Percentiles rank a stretch among this genome's conserved stretches.
Evolutionary conservation across 2,797 vertebrate species (phyloP).

Genomic region (Coregonus suidteri): DNA sequence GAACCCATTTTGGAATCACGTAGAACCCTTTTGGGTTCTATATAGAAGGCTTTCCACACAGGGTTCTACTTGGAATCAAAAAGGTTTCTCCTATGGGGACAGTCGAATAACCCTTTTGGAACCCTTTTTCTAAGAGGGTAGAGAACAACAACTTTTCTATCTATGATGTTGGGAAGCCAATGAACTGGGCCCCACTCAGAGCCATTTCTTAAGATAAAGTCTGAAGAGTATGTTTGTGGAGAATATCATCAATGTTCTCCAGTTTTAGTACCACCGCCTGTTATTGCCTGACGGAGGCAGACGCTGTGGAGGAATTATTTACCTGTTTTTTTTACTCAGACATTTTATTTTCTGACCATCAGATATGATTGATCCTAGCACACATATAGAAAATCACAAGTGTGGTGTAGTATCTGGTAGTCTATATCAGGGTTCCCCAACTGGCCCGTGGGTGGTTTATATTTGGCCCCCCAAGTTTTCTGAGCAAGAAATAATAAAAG

Average conservation of each 20-base stretch:
- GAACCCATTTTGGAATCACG: too few species aligned
- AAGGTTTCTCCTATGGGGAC: too few species aligned
- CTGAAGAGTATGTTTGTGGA: neutral
- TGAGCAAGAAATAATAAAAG: too few species aligned
- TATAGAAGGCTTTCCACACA: too few species aligned
- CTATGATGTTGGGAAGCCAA: neutral
- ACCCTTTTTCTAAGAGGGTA: too few species aligned
- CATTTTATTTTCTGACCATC: neutral
- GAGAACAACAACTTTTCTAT: neutral
- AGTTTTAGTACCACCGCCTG: neutral
- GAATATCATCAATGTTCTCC: neutral
- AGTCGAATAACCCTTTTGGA: too few species aligned
- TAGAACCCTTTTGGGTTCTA: too few species aligned
- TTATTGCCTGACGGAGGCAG: neutral
- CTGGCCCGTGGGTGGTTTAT: neutral
- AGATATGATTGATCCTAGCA: neutral
- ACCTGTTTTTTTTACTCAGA: neutral
- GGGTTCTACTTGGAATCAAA: too few species aligned
- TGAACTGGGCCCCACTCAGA: neutral
- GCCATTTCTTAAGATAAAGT: neutral
- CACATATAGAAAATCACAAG: neutral
- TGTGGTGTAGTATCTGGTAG: neutral
- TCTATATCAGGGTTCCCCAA: neutral
- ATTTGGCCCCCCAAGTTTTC: neutral
- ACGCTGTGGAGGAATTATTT: neutral